Conservation (phyloP, 2,113 vertebrate genomes). For the Myiozetetes cayanensis region DNA sequence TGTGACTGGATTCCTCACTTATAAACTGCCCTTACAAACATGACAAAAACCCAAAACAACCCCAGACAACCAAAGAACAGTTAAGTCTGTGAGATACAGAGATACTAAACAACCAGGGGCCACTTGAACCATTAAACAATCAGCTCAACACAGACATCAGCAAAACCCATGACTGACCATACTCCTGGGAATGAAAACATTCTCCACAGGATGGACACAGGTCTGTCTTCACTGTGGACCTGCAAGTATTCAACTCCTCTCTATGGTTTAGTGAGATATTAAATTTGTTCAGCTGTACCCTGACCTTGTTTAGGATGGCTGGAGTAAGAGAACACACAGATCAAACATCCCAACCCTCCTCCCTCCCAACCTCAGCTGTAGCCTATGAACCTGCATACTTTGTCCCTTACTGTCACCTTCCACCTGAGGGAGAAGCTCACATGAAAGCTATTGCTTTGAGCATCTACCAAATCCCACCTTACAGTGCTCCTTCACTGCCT, state of each 20-base stretch:
- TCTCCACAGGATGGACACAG: fast-evolving
- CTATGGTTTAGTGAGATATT: not conserved
- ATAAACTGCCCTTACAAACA: not conserved
- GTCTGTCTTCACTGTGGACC: fast-evolving
- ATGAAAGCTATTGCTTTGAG: not conserved
- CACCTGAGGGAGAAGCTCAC: not conserved
- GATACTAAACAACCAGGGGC: not conserved
- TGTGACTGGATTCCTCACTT: not conserved
- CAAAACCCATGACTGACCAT: not conserved
- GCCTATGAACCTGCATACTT: not conserved
- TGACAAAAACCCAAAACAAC: not conserved
- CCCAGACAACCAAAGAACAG: not conserved
- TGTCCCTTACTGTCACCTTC: not conserved
- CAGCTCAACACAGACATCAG: not conserved
- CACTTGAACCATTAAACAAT: not conserved
- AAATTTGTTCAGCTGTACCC: not conserved
- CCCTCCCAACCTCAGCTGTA: not conserved
- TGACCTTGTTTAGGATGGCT: not conserved
- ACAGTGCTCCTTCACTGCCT: not conserved
- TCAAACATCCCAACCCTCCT: fast-evolving
- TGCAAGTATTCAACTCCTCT: not conserved
- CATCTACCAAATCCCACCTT: not conserved
- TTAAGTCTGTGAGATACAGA: not conserved
- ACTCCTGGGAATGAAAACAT: not conserved
- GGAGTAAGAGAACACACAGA: not conserved